Conservation (phyloP, 2,113 vertebrate species). For the Herpailurus yagouaroundi region DNA sequence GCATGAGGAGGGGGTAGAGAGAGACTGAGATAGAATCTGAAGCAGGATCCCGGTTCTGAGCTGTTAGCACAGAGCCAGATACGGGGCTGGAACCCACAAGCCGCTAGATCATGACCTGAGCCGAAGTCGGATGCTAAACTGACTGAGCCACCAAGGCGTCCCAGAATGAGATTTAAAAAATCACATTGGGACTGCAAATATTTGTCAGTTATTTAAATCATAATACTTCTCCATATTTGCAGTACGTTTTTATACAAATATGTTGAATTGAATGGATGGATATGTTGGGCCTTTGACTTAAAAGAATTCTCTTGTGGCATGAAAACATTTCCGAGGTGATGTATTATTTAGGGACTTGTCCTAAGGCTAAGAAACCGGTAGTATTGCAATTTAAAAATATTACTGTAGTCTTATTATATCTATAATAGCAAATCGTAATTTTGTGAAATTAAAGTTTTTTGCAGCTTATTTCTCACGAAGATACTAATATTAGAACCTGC, state of each 20-base stretch:
- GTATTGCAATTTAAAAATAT: not conserved
- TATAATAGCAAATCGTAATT: not conserved
- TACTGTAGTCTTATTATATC: not conserved
- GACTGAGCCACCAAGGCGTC: too few relatives aligned
- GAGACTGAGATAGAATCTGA: too few relatives aligned
- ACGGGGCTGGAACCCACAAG: too few relatives aligned
- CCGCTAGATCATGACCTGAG: too few relatives aligned
- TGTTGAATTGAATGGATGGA: slow-evolving; percentile 5
- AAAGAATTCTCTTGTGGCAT: not conserved
- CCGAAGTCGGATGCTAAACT: too few relatives aligned
- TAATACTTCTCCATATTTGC: slow-evolving; percentile 12
- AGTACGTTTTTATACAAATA: not conserved
- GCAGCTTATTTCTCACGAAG: not conserved
- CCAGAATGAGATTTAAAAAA: not conserved
- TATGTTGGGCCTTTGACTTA: not conserved
- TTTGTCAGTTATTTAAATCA: slow-evolving; percentile 31
- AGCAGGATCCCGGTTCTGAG: too few relatives aligned
- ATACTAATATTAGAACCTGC: not conserved
- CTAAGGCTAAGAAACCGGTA: not conserved
- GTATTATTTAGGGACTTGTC: slow-evolving; percentile 19
- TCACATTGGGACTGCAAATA: not conserved
- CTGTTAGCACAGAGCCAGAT: too few relatives aligned
- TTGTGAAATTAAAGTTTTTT: not conserved
- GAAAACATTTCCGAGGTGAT: slow-evolving; percentile 11
- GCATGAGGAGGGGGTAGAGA: too few relatives aligned